Percentiles rank a stretch among this genome's conserved stretches.
phyloP scores from a whole-genome alignment of 2,113 vertebrate species.

The Stigmatopora argus region DNA sequence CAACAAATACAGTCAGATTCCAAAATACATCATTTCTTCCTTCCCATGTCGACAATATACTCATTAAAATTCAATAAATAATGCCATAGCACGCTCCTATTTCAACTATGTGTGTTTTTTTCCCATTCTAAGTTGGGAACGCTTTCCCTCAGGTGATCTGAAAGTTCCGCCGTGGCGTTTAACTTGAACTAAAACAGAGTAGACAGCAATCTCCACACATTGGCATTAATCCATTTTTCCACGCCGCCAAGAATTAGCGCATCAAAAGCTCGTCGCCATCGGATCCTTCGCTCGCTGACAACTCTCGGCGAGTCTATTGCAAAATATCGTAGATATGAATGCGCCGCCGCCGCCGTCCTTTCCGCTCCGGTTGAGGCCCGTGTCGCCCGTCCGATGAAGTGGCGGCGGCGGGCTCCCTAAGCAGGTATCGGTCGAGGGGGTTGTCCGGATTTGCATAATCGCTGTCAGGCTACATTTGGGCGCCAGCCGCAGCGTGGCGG shows the following conservation, averaged over 20 bases:
- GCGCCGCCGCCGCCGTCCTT: slow-evolving; percentile 4
- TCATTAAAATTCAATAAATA: too few relatives aligned
- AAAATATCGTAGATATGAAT: slow-evolving; percentile 45
- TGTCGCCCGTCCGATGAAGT: slow-evolving; percentile 70
- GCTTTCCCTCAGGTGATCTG: background rate
- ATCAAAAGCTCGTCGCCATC: slow-evolving; percentile 62
- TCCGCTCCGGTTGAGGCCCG: slow-evolving; percentile 39
- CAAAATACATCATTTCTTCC: too few relatives aligned
- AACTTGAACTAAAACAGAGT: slow-evolving; percentile 17
- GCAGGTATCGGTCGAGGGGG: slow-evolving; percentile 67
- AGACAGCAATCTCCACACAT: slow-evolving; percentile 10
- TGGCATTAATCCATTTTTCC: slow-evolving; percentile 15
- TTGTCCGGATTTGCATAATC: slow-evolving; percentile 76
- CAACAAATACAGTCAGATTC: too few relatives aligned
- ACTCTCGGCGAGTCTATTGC: slow-evolving; percentile 49
- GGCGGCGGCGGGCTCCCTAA: slow-evolving; percentile 58
- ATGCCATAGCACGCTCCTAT: background rate
- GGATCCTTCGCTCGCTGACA: slow-evolving; percentile 60
- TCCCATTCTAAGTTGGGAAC: background rate
- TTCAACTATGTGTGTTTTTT: background rate
- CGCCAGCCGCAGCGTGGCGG: slow-evolving; percentile 69
- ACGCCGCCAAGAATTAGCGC: slow-evolving; percentile 49
- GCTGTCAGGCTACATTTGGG: slow-evolving; percentile 79
- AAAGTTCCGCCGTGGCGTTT: background rate
- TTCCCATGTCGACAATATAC: too few relatives aligned